A percentile compares a stretch with the other conserved stretches of the same genome.
Evolutionary conservation across 2,888 invertebrate genomes (phyloP).

Genomic region (Parascotia fuliginaria): DNA sequence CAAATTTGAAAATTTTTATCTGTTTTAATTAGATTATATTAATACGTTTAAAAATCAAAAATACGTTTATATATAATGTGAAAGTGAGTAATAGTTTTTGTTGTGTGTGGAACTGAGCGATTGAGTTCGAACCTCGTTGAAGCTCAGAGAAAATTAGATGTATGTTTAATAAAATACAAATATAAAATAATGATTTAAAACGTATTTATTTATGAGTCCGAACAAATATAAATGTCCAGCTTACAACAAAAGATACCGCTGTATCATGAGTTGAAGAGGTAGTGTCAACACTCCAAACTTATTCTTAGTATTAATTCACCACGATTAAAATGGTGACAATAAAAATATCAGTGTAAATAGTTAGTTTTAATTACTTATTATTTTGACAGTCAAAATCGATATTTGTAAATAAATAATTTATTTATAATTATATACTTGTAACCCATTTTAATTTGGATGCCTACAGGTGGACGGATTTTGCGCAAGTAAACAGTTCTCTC

Average conservation of each 20-base stretch:
- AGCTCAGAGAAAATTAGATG: background rate
- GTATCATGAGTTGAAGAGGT: too few species aligned
- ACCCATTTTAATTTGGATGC: conserved; percentile 42
- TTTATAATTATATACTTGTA: conserved; percentile 51
- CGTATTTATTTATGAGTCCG: too few species aligned
- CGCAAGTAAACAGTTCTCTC: conserved; percentile 50
- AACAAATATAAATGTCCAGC: too few species aligned
- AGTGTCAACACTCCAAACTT: too few species aligned
- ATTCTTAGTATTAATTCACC: conserved; percentile 63
- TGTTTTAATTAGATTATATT: too few species aligned
- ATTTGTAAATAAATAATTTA: conserved; percentile 68
- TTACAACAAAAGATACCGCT: too few species aligned
- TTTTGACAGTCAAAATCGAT: conserved; percentile 38
- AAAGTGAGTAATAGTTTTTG: background rate
- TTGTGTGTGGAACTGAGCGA: background rate
- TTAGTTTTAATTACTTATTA: conserved; percentile 68
- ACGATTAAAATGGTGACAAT: conserved; percentile 80
- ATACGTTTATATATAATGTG: conserved; percentile 36
- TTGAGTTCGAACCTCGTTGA: conserved; percentile 22
- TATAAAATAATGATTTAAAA: too few species aligned
- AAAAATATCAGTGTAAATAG: conserved; percentile 82
- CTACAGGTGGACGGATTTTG: conserved; percentile 36
- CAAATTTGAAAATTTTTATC: too few species aligned
- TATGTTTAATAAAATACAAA: background rate
- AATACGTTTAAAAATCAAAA: background rate